Evolutionary conservation across 1,140 invertebrate genomes (phyloP).

Genomic region (Rhynchophorus ferrugineus): DNA sequence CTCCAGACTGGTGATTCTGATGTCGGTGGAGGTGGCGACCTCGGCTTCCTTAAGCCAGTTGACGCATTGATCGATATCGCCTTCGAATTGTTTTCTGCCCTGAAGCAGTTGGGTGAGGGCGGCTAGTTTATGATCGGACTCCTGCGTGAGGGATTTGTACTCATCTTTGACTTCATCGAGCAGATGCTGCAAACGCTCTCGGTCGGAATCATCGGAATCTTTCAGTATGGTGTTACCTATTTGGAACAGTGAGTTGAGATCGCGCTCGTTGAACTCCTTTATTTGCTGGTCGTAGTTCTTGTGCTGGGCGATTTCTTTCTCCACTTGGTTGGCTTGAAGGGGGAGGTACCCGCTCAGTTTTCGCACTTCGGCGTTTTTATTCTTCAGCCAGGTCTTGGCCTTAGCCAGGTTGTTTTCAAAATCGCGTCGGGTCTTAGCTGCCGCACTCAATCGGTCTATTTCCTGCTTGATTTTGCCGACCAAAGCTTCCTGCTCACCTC

Average conservation of each 20-base stretch:
- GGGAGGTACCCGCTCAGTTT: slow-evolving; percentile 68
- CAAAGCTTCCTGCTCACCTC: slow-evolving; percentile 64
- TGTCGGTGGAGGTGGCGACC: slow-evolving; percentile 70
- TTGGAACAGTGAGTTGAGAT: slow-evolving; percentile 66
- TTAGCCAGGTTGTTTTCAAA: slow-evolving; percentile 71
- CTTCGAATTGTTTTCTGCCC: slow-evolving; percentile 71
- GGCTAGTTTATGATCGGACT: slow-evolving; percentile 64
- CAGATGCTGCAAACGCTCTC: slow-evolving; percentile 55
- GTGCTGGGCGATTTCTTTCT: slow-evolving; percentile 68
- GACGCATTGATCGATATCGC: slow-evolving; percentile 67
- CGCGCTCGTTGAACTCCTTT: slow-evolving; percentile 68
- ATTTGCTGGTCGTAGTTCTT: slow-evolving; percentile 68
- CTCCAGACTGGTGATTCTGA: slow-evolving; percentile 67
- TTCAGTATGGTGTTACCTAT: slow-evolving; percentile 67
- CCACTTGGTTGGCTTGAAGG: slow-evolving; percentile 62
- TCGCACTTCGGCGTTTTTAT: slow-evolving; percentile 65
- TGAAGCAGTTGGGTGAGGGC: slow-evolving; percentile 65
- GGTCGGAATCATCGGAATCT: slow-evolving; percentile 70
- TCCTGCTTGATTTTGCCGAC: slow-evolving; percentile 62
- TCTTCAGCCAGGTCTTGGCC: slow-evolving; percentile 69
- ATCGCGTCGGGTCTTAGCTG: slow-evolving; percentile 61
- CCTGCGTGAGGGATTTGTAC: slow-evolving; percentile 61
- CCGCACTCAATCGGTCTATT: slow-evolving; percentile 59
- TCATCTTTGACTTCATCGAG: slow-evolving; percentile 60
- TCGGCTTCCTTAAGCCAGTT: slow-evolving; percentile 84